Base-by-base conservation (phyloP, 2,113 vertebrate genomes). In the Bubo scandiacus region DNA sequence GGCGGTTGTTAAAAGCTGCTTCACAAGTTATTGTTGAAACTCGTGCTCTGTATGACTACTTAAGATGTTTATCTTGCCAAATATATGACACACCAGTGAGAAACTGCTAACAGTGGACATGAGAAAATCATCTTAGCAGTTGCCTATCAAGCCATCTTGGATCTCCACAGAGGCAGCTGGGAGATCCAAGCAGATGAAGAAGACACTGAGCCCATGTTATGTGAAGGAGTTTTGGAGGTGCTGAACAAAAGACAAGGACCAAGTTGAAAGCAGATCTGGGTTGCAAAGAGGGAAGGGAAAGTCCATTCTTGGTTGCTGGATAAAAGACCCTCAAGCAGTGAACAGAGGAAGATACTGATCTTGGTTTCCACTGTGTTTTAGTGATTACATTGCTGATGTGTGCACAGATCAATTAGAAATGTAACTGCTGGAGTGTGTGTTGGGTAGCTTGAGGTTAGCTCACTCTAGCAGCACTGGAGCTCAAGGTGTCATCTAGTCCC, bases 391-490 rank as follows among this genome's bases (percentile, higher is more conserved):
- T 68, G 58, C 59, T 90, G 38, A 9, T 88, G 43, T 51, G 25
- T 30, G 26, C 36, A 14, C 10, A 38, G 17, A 14, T 40, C 25
- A 42, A 10, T 40, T 65, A n/a, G 81, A 85, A 90, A 57, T 6
- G 20, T 67, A n/a, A 21, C 34, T 63, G 12, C 20, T 78, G 59
- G 32, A 2, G 4, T 6, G 1, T 7, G 14, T 25, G 15, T 58
- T 81, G 62, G 11, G 52, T 36, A 58, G 29, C 43, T 67, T 75
- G 47, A 61, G 15, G 40, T 21, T 75, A 58, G 42, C 38, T 54
- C 9, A 7, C 0, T 0, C 43, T 29, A 42, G n/a, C 34, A 65
- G 20, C 40, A 9, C 27, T 59, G 47, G 17, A 40, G 61, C 47
- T 74, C 1, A 1, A 81, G 72, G 4, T 78, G 45, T 57, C 13